These are phyloP conservation scores for Bicyclus anynana DNA, from an alignment of 1,140 invertebrate species.

Conservation along the genomic window DNA sequence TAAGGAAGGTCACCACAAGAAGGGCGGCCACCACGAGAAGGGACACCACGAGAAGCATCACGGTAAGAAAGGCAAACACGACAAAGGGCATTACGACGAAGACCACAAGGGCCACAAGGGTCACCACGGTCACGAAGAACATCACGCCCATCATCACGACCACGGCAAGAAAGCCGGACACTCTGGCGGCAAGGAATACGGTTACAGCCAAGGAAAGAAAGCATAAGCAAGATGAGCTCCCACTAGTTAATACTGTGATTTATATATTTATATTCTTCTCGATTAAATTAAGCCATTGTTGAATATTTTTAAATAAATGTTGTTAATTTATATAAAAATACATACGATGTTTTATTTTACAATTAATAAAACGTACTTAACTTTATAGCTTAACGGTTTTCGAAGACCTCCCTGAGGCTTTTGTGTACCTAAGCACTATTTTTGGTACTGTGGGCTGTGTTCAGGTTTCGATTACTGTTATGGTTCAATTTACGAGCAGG, in stretches of 20 bases:
- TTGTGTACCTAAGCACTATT: no score
- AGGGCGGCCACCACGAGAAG: slow-evolving; percentile 84
- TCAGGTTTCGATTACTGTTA: no score
- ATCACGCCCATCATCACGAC: slow-evolving; percentile 81
- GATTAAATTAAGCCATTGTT: not conserved
- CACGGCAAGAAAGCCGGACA: slow-evolving; percentile 83
- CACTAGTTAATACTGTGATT: slow-evolving; percentile 14
- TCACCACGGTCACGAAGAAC: slow-evolving; percentile 81
- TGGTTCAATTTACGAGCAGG: no score
- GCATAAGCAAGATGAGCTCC: slow-evolving; percentile 31
- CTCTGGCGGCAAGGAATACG: slow-evolving; percentile 80
- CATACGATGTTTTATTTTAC: not conserved
- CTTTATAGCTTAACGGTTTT: no score
- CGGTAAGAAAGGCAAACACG: slow-evolving; percentile 85
- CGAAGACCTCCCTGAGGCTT: no score
- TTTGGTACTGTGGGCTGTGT: no score
- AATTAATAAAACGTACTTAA: no score
- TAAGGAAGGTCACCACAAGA: slow-evolving; percentile 84
- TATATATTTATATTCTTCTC: slow-evolving; percentile 18
- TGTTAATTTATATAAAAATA: not conserved
- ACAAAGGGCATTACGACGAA: slow-evolving; percentile 83
- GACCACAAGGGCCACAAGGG: slow-evolving; percentile 81
- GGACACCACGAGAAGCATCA: slow-evolving; percentile 84
- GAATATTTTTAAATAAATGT: slow-evolving; percentile 1
- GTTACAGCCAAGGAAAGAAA: slow-evolving; percentile 78